phyloP scores from a whole-genome alignment of 2,888 invertebrate genomes.

The Parthenolecanium corni region DNA sequence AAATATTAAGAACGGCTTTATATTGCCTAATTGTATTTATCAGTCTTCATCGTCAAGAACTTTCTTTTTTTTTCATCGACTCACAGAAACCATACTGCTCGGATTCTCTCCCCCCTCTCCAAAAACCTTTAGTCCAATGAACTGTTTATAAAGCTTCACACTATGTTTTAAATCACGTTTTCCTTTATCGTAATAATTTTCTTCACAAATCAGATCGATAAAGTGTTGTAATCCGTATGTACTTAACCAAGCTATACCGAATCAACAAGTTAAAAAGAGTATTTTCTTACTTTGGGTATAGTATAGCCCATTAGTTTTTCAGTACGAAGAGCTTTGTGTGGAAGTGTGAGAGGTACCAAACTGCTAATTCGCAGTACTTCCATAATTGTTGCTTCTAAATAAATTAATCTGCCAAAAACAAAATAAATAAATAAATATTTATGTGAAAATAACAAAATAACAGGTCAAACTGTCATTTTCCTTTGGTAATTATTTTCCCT shows the following conservation, averaged over 20 bases:
- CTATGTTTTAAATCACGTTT: too few species aligned
- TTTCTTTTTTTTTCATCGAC: not conserved
- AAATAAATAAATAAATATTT: conserved; percentile 11
- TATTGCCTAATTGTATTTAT: not conserved
- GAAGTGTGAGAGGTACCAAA: conserved; percentile 45
- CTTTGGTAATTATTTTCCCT: too few species aligned
- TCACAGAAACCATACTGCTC: not conserved
- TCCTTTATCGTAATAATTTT: not conserved
- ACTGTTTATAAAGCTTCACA: not conserved
- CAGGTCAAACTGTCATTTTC: too few species aligned
- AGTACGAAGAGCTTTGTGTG: conserved; percentile 42
- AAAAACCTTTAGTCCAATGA: not conserved
- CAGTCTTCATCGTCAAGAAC: too few species aligned
- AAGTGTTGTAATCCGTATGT: too few species aligned
- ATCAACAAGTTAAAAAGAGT: not conserved
- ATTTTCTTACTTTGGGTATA: conserved; percentile 42
- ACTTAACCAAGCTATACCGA: too few species aligned
- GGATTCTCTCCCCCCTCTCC: too few species aligned
- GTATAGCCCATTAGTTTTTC: conserved; percentile 41
- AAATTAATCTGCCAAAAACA: conserved; percentile 33
- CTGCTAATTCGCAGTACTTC: conserved; percentile 45
- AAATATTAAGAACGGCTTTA: not conserved
- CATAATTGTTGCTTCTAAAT: conserved; percentile 41
- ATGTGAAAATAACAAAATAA: too few species aligned
- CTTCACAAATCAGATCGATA: not conserved